Evolutionary conservation across 1,140 invertebrate species (phyloP).

Genomic region (Tetraneura akinire): DNA sequence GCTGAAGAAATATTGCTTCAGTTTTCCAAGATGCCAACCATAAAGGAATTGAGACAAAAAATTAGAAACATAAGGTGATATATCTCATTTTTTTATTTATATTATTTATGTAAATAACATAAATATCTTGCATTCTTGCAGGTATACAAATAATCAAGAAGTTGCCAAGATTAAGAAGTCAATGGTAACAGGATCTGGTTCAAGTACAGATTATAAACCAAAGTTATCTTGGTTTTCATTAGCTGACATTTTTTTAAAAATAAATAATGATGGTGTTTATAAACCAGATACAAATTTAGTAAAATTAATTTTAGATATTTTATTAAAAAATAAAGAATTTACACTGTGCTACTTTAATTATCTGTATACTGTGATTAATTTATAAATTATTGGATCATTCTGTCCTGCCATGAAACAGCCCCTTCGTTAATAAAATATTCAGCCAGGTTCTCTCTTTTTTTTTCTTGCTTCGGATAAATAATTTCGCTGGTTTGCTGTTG

Average conservation of each 20-base stretch:
- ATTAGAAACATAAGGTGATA: constrained; percentile 22
- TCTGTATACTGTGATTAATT: not conserved
- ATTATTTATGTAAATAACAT: not conserved
- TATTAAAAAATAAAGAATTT: too few species aligned
- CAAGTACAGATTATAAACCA: not conserved
- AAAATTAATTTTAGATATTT: too few species aligned
- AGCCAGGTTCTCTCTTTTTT: not conserved
- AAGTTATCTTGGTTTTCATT: not conserved
- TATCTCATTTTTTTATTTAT: constrained; percentile 4
- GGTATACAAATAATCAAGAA: constrained; percentile 7
- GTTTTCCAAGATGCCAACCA: not conserved
- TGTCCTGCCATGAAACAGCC: not conserved
- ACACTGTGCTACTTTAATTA: not conserved
- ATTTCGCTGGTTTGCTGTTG: not conserved
- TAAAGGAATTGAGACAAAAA: not conserved
- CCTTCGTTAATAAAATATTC: not conserved
- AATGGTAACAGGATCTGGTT: constrained; percentile 1
- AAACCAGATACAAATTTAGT: not conserved
- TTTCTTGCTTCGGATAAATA: not conserved
- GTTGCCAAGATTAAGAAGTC: not conserved
- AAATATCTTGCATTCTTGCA: not conserved
- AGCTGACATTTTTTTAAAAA: not conserved
- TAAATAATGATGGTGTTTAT: not conserved
- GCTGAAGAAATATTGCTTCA: not conserved
- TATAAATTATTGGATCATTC: not conserved